Conservation (phyloP, 2,888 invertebrate species). For the Scrobipalpa costella region DNA sequence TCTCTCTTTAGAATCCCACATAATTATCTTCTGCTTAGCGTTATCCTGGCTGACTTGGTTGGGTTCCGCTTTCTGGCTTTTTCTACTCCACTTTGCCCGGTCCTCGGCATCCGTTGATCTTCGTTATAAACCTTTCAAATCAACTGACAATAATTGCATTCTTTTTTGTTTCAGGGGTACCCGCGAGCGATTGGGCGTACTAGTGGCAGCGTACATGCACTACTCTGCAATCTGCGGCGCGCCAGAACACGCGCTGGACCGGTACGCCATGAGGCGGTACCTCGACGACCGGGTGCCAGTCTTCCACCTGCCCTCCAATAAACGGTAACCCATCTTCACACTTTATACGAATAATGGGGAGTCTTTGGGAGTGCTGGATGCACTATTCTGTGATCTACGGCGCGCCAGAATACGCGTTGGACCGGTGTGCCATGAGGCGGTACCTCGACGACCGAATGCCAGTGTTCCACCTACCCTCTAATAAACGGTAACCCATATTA, state of each 20-base stretch:
- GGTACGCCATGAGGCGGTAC: constrained; percentile 95
- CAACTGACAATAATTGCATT: background rate
- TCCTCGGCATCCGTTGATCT: too few species aligned
- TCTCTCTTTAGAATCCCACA: too few species aligned
- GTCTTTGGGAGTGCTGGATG: too few species aligned
- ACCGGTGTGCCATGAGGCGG: background rate
- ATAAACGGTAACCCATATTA: background rate
- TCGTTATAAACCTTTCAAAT: too few species aligned
- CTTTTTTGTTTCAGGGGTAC: constrained; percentile 83
- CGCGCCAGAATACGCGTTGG: too few species aligned
- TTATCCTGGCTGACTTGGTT: too few species aligned
- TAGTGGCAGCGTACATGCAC: constrained; percentile 96
- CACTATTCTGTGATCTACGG: too few species aligned
- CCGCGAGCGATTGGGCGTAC: constrained; percentile 91
- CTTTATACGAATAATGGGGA: too few species aligned
- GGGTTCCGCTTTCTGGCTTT: too few species aligned
- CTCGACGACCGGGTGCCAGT: constrained; percentile 83
- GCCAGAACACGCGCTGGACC: constrained; percentile 91
- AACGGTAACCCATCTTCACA: constrained; percentile 59
- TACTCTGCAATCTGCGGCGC: constrained; percentile 96
- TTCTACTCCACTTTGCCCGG: too few species aligned
- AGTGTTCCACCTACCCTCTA: background rate
- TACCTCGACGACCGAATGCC: background rate
- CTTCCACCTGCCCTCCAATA: constrained; percentile 73
- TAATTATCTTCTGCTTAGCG: too few species aligned